These are phyloP conservation scores for Falco peregrinus DNA, from an alignment of 2,797 vertebrate genomes.

Conservation along the genomic window DNA sequence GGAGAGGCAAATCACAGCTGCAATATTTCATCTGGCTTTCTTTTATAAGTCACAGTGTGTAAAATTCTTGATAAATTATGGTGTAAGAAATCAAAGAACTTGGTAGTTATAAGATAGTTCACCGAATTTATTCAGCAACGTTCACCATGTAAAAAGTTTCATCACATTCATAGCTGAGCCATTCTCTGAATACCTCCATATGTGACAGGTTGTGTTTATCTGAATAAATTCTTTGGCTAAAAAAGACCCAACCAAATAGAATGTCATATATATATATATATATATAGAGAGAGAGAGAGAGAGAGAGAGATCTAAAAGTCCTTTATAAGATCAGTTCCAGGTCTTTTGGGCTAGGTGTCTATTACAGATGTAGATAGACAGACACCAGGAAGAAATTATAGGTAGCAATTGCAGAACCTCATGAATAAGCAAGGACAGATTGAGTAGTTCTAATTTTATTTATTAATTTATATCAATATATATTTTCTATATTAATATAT, in stretches of 20 bases:
- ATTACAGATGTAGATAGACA: neutral
- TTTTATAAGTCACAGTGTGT: neutral
- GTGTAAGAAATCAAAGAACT: neutral
- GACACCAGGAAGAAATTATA: neutral
- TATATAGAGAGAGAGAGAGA: no score
- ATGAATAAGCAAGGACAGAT: neutral
- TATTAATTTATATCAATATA: no score
- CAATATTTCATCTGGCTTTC: neutral
- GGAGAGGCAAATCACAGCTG: neutral
- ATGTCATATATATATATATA: neutral
- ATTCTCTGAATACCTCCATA: slow-evolving; percentile 4
- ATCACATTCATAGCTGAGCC: neutral
- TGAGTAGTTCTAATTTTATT: neutral
- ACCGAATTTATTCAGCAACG: neutral
- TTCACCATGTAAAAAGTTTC: neutral
- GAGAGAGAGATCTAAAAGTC: neutral
- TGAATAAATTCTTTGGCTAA: neutral
- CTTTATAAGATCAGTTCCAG: neutral
- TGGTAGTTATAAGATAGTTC: neutral
- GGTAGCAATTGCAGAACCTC: neutral
- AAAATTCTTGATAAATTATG: neutral
- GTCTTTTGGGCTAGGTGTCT: neutral
- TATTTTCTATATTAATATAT: no score
- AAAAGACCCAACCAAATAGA: slow-evolving; percentile 17
- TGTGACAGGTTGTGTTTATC: slow-evolving; percentile 49